Percentiles rank a stretch among this genome's conserved stretches.
Conservation (phyloP, 2,797 vertebrate species). For the Arrhamphus sclerolepis region DNA sequence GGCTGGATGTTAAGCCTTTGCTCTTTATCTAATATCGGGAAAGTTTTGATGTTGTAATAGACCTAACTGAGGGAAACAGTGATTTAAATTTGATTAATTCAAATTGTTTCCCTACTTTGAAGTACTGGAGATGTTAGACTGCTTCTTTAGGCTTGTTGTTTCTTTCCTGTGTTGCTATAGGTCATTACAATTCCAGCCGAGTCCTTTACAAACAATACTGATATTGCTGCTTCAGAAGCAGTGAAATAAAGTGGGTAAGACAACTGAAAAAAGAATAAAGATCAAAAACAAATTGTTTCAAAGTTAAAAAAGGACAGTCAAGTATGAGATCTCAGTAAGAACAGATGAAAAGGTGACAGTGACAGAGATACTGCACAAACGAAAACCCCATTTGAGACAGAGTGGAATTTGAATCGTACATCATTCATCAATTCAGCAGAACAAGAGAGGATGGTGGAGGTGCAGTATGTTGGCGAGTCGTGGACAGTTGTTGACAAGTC, state of each 20-base stretch:
- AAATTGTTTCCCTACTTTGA: too few species aligned
- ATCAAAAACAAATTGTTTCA: not conserved
- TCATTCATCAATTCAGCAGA: conserved; percentile 9
- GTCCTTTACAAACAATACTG: not conserved
- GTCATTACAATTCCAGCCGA: not conserved
- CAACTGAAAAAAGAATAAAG: not conserved
- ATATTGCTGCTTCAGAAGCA: conserved; percentile 1
- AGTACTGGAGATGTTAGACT: not conserved
- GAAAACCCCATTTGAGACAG: not conserved
- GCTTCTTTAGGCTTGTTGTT: not conserved
- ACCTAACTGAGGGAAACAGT: not conserved
- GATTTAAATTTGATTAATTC: not conserved
- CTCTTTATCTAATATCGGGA: not conserved
- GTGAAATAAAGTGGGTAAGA: not conserved
- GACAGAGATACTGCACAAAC: not conserved
- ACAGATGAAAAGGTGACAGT: not conserved
- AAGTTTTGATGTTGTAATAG: not conserved
- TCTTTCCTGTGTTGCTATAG: not conserved
- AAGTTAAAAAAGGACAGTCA: not conserved
- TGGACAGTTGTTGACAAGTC: conserved; percentile 63
- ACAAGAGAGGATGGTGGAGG: conserved; percentile 12
- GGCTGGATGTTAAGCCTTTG: not conserved
- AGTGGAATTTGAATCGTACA: not conserved
- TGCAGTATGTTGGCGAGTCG: conserved; percentile 41
- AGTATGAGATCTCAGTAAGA: too few species aligned